Conservation (phyloP, 2,888 invertebrate species). For the Acanthococcus lagerstroemiae region DNA sequence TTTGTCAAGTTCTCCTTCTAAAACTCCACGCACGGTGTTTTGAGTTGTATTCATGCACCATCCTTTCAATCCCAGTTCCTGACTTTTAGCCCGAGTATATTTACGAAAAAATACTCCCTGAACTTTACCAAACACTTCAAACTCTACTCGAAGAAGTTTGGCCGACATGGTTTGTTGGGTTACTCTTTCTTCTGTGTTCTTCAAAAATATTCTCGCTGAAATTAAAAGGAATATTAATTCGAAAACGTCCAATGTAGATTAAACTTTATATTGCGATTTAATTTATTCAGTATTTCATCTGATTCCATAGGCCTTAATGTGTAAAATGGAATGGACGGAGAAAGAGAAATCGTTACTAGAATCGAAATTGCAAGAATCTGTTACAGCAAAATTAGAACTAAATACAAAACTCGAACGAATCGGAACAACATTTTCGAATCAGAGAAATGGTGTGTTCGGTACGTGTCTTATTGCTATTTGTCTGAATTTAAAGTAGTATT, state of each 20-base stretch:
- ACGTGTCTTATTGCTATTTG: neutral
- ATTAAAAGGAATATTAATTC: no score
- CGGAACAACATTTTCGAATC: slow-evolving; percentile 41
- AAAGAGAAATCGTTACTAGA: slow-evolving; percentile 55
- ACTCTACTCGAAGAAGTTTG: slow-evolving; percentile 19
- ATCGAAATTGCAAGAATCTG: slow-evolving; percentile 54
- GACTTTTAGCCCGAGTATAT: slow-evolving; percentile 57
- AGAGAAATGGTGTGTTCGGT: slow-evolving; percentile 15
- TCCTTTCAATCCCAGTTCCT: slow-evolving; percentile 53
- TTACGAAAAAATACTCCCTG: slow-evolving; percentile 41
- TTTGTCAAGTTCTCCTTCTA: slow-evolving; percentile 42
- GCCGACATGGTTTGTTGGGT: slow-evolving; percentile 11
- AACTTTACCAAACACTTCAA: slow-evolving; percentile 34
- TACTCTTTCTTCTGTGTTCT: no score
- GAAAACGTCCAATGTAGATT: no score
- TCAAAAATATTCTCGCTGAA: no score
- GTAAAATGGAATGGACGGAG: slow-evolving; percentile 53
- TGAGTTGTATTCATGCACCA: slow-evolving; percentile 62
- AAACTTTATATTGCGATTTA: no score
- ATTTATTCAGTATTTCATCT: neutral
- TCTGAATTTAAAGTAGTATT: neutral
- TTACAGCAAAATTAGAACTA: slow-evolving; percentile 57
- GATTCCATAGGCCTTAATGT: slow-evolving; percentile 49
- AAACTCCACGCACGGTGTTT: slow-evolving; percentile 56
- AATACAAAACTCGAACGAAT: slow-evolving; percentile 50